Evolutionary conservation across 2,797 vertebrate species (phyloP), one percentile per base, ranked within the genome.

Genomic region (Decapterus maruadsi): DNA sequence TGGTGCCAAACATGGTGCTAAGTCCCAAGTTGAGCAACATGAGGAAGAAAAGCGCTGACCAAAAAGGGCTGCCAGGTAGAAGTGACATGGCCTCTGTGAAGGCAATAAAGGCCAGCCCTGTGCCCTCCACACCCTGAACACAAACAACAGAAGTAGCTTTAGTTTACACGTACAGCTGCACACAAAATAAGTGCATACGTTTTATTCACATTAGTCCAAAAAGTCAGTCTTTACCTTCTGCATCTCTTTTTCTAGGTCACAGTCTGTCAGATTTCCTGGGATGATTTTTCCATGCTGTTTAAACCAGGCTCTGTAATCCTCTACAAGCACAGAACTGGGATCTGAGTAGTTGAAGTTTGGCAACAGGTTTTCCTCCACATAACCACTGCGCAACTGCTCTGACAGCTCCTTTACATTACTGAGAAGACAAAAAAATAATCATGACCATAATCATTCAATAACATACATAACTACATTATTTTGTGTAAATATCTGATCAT

Each of bases 1-100:
- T 94, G 11, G 93, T 95, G 2, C 95, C 96, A 7, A 96, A 93
- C 92, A 94, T 95, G 58, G 95, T 95, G 89, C 94, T 95, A 69
- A 98, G 87, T 8, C 94, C 95, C 74, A 96, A 58, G 65, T 93
- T 94, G 75, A 97, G 94, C 81, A 96, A 87, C 95, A 96, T 94
- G 68, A 97, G 93, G 87, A 97, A 96, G 90, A 96, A 97, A 36
- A 97, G 82, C 0, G 93, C 77, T 0, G 95, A 96, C 96, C 96
- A 97, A 88, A 96, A 96, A 0, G 95, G 91, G 59, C 95, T 96
- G 4, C 91, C 95, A 0, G 97, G 96, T 26, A 96, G 91, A 4
- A 91, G 90, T 0, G 95, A 94, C 89, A 96, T 95, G 34, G 95
- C 94, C 86, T 97, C 96, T 0, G 94, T 94, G 91, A 97, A 97